Conservation (phyloP, 2,888 invertebrate genomes). For the Tyria jacobaeae region DNA sequence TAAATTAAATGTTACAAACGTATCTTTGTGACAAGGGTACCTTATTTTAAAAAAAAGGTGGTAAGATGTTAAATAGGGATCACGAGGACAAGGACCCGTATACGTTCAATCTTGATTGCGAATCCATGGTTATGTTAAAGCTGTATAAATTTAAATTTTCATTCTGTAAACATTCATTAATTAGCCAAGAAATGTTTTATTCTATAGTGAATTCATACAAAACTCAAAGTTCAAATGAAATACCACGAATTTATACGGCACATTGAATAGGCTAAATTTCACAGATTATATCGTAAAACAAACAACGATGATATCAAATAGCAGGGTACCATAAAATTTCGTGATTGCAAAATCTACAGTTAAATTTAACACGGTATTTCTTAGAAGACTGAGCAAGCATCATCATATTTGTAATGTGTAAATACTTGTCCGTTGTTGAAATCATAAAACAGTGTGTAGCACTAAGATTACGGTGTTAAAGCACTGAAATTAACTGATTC, state of each 20-base stretch:
- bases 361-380: slow-evolving; percentile 8
- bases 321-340: slow-evolving; percentile 14
- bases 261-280: slow-evolving; percentile 8
- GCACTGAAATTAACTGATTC: slow-evolving; percentile 6
- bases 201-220: neutral
- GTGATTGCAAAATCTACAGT: slow-evolving; percentile 17
- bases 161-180: neutral
- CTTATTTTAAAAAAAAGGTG: too few species aligned
- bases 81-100: neutral
- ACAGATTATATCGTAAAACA: slow-evolving; percentile 7
- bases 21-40: neutral
- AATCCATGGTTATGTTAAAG: neutral
- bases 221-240: neutral
- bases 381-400: slow-evolving; percentile 9
- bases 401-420: slow-evolving; percentile 7
- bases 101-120: neutral
- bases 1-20: too few species aligned
- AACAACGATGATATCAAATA: slow-evolving; percentile 8
- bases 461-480: slow-evolving; percentile 9
- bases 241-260: slow-evolving; percentile 1
- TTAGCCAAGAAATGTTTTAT: neutral
- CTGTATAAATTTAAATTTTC: neutral
- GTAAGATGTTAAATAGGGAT: neutral
- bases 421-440: slow-evolving; percentile 8
- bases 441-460: slow-evolving; percentile 10